Evolutionary conservation across 1,140 invertebrate species (phyloP).

Genomic region (Magallana gigas): DNA sequence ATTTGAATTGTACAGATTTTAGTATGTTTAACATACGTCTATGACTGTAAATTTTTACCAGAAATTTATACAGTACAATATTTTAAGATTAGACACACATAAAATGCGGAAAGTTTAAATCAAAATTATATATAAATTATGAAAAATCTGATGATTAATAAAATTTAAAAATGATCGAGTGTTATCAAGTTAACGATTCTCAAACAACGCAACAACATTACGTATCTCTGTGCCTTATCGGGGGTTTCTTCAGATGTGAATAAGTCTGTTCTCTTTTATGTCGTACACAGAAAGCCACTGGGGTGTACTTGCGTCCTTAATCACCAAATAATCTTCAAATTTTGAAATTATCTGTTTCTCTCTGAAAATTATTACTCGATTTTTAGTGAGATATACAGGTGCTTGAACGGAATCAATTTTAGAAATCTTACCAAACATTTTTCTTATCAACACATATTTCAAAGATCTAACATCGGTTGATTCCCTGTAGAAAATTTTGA

Average conservation of each 20-base stretch:
- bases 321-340: constrained; percentile 32
- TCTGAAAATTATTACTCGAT: constrained; percentile 31
- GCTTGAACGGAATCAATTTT: constrained; percentile 33
- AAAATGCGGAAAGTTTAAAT: too few relatives aligned
- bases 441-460: constrained; percentile 34
- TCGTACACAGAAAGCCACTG: constrained; percentile 1
- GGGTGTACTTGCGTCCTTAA: constrained; percentile 34
- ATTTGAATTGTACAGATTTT: too few relatives aligned
- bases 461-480: constrained; percentile 18
- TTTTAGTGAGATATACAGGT: constrained; percentile 26
- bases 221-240: not conserved
- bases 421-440: constrained; percentile 28
- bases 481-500: constrained; percentile 30
- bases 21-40: too few relatives aligned
- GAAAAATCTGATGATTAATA: too few relatives aligned
- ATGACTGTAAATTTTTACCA: too few relatives aligned
- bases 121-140: too few relatives aligned
- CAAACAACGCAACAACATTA: constrained; percentile 17
- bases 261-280: constrained; percentile 10
- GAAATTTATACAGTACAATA: too few relatives aligned
- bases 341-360: constrained; percentile 32
- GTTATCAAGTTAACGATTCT: constrained; percentile 2
- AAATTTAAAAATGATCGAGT: not conserved
- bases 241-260: constrained; percentile 6
- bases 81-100: too few relatives aligned